phyloP scores from a whole-genome alignment of 2,113 vertebrate species.

The Larimichthys polyactis region DNA sequence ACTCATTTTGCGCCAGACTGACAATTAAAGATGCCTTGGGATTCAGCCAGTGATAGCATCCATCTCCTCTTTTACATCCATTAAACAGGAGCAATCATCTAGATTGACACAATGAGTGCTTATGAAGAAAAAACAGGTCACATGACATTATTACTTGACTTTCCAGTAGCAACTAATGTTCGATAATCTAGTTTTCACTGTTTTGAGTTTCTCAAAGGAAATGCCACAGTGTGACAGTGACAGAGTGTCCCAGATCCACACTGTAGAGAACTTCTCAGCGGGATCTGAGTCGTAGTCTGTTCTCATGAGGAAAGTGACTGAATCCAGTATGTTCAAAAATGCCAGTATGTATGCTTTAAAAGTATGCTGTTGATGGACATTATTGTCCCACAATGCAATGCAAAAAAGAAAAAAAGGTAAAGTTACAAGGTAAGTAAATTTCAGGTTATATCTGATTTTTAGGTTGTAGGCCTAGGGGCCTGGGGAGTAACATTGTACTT shows the following conservation, averaged over 20 bases:
- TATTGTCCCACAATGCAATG: too few species aligned
- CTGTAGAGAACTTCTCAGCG: background rate
- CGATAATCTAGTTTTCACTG: slow-evolving; percentile 19
- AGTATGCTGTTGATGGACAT: too few species aligned
- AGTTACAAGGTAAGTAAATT: too few species aligned
- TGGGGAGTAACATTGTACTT: too few species aligned
- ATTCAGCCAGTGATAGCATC: slow-evolving; percentile 65
- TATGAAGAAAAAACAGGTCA: slow-evolving; percentile 31
- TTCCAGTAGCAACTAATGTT: slow-evolving; percentile 17
- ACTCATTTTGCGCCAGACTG: slow-evolving; percentile 67
- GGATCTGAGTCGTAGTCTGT: background rate
- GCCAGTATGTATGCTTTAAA: too few species aligned
- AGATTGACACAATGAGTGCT: slow-evolving; percentile 80
- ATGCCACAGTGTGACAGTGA: too few species aligned
- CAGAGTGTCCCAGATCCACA: background rate
- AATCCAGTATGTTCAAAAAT: background rate
- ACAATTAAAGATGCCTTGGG: slow-evolving; percentile 75
- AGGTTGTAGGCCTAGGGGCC: too few species aligned
- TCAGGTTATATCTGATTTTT: too few species aligned
- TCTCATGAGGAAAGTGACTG: background rate
- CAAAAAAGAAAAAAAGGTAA: too few species aligned
- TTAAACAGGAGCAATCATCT: slow-evolving; percentile 73
- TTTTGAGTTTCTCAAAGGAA: background rate
- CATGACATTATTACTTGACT: slow-evolving; percentile 20
- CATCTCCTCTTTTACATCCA: slow-evolving; percentile 57